A percentile compares a stretch with the other conserved stretches of the same genome.
These are phyloP conservation scores for Labeo calbasu DNA, from an alignment of 2,797 vertebrate genomes.

Conservation along the genomic window DNA sequence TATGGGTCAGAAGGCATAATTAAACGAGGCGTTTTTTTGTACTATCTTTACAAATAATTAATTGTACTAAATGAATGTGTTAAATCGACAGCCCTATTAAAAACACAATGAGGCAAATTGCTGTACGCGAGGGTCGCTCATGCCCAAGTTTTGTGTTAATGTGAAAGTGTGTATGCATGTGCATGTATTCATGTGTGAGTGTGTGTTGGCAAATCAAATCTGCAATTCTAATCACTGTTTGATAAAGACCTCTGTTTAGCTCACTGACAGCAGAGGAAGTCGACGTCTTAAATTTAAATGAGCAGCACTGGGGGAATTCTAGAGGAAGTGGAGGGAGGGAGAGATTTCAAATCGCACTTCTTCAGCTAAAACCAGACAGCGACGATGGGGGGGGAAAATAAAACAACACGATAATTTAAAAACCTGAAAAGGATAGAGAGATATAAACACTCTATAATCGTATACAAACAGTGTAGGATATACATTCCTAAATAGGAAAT, in stretches of 20 bases:
- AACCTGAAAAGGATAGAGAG: not conserved
- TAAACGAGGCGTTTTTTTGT: not conserved
- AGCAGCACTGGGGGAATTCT: constrained; percentile 42
- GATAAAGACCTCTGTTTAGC: constrained; percentile 68
- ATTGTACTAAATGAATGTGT: not conserved
- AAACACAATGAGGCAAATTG: constrained; percentile 8
- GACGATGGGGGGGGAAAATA: not conserved
- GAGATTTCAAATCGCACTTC: constrained; percentile 12
- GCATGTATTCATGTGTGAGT: constrained; percentile 28
- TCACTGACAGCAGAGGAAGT: constrained; percentile 60
- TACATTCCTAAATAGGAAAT: not conserved
- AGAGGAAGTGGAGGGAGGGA: constrained; percentile 21
- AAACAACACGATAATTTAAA: not conserved
- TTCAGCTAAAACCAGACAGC: constrained; percentile 3
- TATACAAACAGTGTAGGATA: not conserved
- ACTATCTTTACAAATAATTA: not conserved
- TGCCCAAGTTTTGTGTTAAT: not conserved
- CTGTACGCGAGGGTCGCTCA: not conserved
- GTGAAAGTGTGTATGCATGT: constrained; percentile 21
- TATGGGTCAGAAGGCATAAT: not conserved
- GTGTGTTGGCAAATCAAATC: constrained; percentile 59
- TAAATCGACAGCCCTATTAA: not conserved
- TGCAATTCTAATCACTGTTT: constrained; percentile 76
- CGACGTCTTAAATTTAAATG: constrained; percentile 55
- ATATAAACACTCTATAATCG: not conserved